Evolutionary conservation across 2,888 invertebrate species (phyloP), one percentile per base, ranked within the genome.

Genomic region (Orchesella flavescens): DNA sequence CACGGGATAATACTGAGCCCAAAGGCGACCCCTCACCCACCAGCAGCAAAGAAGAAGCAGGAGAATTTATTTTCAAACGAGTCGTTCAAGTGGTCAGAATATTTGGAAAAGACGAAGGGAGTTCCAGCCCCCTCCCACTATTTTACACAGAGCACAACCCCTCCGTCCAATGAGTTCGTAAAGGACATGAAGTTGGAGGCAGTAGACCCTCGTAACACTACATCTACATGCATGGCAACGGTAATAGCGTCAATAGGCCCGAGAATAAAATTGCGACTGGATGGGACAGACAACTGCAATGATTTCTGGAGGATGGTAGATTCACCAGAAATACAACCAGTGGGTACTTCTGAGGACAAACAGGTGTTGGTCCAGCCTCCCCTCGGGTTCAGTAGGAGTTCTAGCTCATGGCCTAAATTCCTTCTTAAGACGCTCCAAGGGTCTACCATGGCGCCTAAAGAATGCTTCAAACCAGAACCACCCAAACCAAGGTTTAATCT

Each of bases 221-320:
- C 97, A 15, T 97, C 97, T 21, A 97, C 97, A 3, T 98, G 98
- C 90, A 97, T 98, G 89, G 98, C 98, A 15, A 97, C 97, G 15
- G 98, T 99, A 66, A 96, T 98, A 57, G 96, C 95, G 72, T 94
- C 95, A 23, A 92, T 96, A 85, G 98, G 98, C 1, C 96, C 98
- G 13, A 92, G 97, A 84, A 91, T 99, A 87, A 93, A 97, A 87
- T 91, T 99, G 83, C 93, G 99, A 85, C 92, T 99, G 24, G 98
- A 98, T 91, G 99, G 98, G 46, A 97, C 97, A 89, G 98, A 99
- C 90, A 96, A 98, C 89, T 97, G 97, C 90, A 99, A 99, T 91
- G 99, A 99, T 91, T 98, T 98, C 90, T 98, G 98, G 97, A 93
- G 97, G 74, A 92, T 98, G 80, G 97, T 98, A 0, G 98, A 99